Evolutionary conservation across 2,888 invertebrate genomes (phyloP), one percentile per base, ranked within the genome.

Genomic region (Portevinia maculata): DNA sequence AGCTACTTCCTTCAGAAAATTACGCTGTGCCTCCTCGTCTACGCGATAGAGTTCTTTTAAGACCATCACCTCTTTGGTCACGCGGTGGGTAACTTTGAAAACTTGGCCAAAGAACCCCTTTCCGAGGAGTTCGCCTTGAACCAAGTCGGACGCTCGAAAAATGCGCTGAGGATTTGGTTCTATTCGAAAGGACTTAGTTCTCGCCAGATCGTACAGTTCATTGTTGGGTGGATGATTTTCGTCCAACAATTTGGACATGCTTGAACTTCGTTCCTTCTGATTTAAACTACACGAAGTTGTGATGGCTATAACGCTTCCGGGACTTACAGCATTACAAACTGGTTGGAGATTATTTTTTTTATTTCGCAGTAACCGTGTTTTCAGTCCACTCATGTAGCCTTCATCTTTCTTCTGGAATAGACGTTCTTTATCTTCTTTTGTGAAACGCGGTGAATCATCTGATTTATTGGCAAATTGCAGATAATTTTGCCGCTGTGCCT

Each of bases 21-120:
- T 97, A 87, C 95, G 94, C 90, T 98, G 98, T 0, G 98, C 98
- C 87, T 97, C 97, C 88, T 98, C 98, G 88, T 98, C 98, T 19
- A 98, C 96, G 67, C 97, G 92, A 91, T 97, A 96, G 69, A 98
- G 92, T 89, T 98, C 98, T 88, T 98, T 98, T 44, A 98, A 93
- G 86, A 98, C 98, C 98, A 98, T 98, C 48, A 97, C 95, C 91
- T 98, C 98, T 84, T 95, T 95, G 0, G 97, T 97, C 86, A 95
- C 94, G 60, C 95, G 94, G 89, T 98, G 98, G 0, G 97, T 98
- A 69, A 98, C 97, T 92, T 97, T 95, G 90, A 94, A 96, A 74
- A 96, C 97, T 90, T 97, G 96, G 1, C 98, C 98, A 90, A 98
- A 98, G 91, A 98, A 98, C 0, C 98, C 98, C 87, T 96, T 95